phyloP scores from a whole-genome alignment of 1,140 invertebrate species.

The Protaetia brevitarsis region DNA sequence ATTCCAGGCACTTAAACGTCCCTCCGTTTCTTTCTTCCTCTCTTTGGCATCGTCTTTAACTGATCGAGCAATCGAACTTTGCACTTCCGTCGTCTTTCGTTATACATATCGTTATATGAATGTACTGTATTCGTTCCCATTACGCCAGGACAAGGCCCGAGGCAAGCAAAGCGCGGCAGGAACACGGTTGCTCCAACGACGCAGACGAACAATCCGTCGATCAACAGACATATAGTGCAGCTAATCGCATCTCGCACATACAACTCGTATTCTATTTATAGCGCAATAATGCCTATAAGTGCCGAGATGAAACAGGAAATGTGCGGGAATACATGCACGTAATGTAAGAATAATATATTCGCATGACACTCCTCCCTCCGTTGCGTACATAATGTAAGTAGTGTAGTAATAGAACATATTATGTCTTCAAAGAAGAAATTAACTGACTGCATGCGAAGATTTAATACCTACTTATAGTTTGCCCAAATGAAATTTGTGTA shows the following conservation, averaged over 20 bases:
- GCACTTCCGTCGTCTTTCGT: slow-evolving; percentile 2
- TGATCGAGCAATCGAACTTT: not conserved
- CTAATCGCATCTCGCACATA: not conserved
- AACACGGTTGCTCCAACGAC: no score
- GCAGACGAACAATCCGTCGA: no score
- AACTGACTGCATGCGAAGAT: no score
- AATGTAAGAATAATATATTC: not conserved
- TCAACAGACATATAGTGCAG: not conserved
- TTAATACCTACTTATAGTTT: no score
- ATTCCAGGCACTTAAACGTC: not conserved
- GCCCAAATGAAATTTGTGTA: no score
- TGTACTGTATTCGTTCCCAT: slow-evolving; percentile 2
- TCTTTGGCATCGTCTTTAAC: not conserved
- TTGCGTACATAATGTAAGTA: no score
- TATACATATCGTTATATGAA: no score
- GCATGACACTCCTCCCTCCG: no score
- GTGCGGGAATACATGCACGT: not conserved
- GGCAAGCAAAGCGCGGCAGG: no score
- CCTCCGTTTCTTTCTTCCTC: not conserved
- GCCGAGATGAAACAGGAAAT: not conserved
- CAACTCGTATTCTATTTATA: slow-evolving; percentile 10
- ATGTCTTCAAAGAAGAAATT: no score
- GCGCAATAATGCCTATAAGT: not conserved
- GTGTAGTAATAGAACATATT: no score
- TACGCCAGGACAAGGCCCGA: not conserved